A percentile compares a stretch with the other conserved stretches of the same genome.
Evolutionary conservation across 2,888 invertebrate genomes (phyloP).

Genomic region (Brassicogethes aeneus): DNA sequence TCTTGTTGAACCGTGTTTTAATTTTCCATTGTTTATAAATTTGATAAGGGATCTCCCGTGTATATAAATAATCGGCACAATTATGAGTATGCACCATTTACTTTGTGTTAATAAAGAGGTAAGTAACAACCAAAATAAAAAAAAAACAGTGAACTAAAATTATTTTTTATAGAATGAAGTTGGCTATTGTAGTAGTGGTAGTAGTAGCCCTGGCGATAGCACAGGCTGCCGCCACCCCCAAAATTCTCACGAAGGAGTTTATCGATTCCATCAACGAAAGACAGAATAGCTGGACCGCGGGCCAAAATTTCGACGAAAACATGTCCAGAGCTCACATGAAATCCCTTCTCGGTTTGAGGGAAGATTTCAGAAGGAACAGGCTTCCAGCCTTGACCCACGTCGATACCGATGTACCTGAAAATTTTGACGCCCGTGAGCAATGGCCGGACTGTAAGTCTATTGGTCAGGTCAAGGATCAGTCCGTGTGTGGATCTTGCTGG

Average conservation of each 20-base stretch:
- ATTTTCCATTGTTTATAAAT: no score
- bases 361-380: background rate
- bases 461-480: constrained; percentile 70
- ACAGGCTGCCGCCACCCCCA: background rate
- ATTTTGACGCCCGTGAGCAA: constrained; percentile 67
- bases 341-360: constrained; percentile 51
- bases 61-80: no score
- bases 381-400: background rate
- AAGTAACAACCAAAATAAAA: background rate
- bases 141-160: no score
- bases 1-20: no score
- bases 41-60: no score
- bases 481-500: constrained; percentile 87
- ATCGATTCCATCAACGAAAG: constrained; percentile 58
- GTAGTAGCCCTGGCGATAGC: background rate
- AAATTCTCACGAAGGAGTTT: constrained; percentile 51
- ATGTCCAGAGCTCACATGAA: constrained; percentile 51
- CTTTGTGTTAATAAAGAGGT: background rate
- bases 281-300: constrained; percentile 67
- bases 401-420: constrained; percentile 45
- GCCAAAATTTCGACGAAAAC: constrained; percentile 60
- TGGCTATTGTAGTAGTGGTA: background rate
- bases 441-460: constrained; percentile 82
- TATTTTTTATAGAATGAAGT: background rate
- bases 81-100: no score